phyloP scores from a whole-genome alignment of 2,888 invertebrate species.

The Chelonus formosanus region DNA sequence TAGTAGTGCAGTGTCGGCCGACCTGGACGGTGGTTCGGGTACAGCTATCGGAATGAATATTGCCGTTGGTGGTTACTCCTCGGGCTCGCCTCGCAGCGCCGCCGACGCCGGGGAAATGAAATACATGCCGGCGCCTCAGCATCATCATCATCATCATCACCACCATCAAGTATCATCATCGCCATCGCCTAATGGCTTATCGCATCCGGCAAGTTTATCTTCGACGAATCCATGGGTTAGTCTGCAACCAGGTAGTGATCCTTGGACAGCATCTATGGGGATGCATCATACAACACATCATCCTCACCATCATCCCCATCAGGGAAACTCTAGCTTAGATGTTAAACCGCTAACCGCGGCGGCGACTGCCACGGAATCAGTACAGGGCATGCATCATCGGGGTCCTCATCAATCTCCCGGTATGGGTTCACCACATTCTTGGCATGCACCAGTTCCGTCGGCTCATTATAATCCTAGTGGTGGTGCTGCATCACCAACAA shows the following conservation, averaged over 20 bases:
- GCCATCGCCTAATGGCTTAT: conserved; percentile 73
- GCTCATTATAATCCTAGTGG: conserved; percentile 82
- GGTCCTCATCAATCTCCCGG: conserved; percentile 65
- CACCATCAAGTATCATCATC: conserved; percentile 75
- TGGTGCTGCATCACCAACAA: conserved; percentile 77
- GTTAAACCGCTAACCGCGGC: conserved; percentile 82
- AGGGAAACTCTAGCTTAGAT: conserved; percentile 70
- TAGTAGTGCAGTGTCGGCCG: conserved; percentile 79
- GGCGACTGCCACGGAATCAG: conserved; percentile 63
- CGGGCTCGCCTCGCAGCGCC: conserved; percentile 86
- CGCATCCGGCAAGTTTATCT: conserved; percentile 68
- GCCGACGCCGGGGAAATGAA: conserved; percentile 94
- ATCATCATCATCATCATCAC: conserved; percentile 83
- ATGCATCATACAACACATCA: conserved; percentile 73
- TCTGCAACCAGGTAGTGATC: conserved; percentile 78
- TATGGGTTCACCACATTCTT: conserved; percentile 81
- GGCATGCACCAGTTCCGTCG: conserved; percentile 88
- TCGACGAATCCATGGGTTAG: conserved; percentile 85
- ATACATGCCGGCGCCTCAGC: conserved; percentile 85
- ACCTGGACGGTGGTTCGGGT: conserved; percentile 72
- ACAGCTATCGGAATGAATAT: conserved; percentile 77
- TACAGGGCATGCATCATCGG: conserved; percentile 67
- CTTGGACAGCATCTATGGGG: conserved; percentile 79
- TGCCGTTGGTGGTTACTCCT: conserved; percentile 77
- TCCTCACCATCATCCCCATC: conserved; percentile 74